Base-by-base conservation (phyloP, 2,888 invertebrate genomes). In the Priocnemis perturbator region DNA sequence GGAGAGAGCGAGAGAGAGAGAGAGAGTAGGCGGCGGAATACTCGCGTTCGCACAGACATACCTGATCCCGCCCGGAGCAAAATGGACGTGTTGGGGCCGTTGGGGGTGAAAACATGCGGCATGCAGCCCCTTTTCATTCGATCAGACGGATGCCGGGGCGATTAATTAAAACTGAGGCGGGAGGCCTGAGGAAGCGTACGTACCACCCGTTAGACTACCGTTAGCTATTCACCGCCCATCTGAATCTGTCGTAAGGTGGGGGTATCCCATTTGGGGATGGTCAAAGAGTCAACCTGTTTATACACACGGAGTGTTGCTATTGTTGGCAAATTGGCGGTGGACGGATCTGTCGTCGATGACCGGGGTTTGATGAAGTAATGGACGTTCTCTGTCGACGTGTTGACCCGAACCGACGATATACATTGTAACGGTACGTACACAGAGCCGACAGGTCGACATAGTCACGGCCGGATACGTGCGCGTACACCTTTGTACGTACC, bases 351-450 rank as follows among this genome's bases (percentile, higher is more conserved):
- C 83, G 79, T 69, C 83, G 76, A 85, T 85, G 84, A 81, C 79
- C 83, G 70, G 68, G 77, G 85, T 87, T 87, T 87, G 87, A 87
- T 84, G 87, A 86, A 86, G 86, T 88, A 88, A 87, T 88, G 88
- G 88, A 88, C 85, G 76, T 86, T 86, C 86, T 80, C 81, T 87
- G 88, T 88, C 83, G 83, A 82, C 84, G 82, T 87, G 85, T 86
- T 87, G 86, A 87, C 85, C 81, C 71, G 71, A 37, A 65, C 69
- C 71, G 72, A 69, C 72, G 72, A 78, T 76, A 76, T 74, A 78
- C 76, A 73, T 71, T 65, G 74, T 79, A 80, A 79, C 80, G 70
- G 74, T 69, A 68, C 73, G 67, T 76, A 73, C 68, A 70, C 69
- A 47, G 26, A 14, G 59, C 44, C 65, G 53, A 76, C 67, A 59